phyloP scores from a whole-genome alignment of 2,113 vertebrate species.

The Ariopsis seemanni region DNA sequence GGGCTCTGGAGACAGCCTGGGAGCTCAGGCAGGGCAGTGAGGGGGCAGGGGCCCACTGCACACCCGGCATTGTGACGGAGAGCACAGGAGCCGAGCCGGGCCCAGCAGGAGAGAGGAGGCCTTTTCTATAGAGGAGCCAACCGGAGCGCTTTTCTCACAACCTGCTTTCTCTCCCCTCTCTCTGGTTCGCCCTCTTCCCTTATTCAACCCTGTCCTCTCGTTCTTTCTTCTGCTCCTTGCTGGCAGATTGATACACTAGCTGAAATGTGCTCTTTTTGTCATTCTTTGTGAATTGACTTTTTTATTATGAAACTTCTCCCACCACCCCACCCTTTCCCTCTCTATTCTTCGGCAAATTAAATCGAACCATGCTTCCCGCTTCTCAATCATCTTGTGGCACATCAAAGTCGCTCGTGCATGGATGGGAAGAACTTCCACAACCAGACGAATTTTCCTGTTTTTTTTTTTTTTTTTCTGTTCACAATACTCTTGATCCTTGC shows the following conservation, averaged over 20 bases:
- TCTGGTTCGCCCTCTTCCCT: constrained; percentile 47
- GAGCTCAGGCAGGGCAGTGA: constrained; percentile 69
- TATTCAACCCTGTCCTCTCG: constrained; percentile 39
- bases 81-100: constrained; percentile 72
- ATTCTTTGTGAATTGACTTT: constrained; percentile 61
- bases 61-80: constrained; percentile 63
- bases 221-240: constrained; percentile 49
- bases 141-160: constrained; percentile 75
- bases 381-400: constrained; percentile 71
- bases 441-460: constrained; percentile 69
- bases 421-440: constrained; percentile 60
- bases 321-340: constrained; percentile 49
- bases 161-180: constrained; percentile 59
- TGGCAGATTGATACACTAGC: constrained; percentile 71
- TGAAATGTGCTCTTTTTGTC: constrained; percentile 70
- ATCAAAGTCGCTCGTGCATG: constrained; percentile 71
- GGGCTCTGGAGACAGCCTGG: constrained; percentile 68
- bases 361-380: constrained; percentile 65
- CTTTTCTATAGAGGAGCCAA: constrained; percentile 74
- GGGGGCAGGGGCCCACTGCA: constrained; percentile 59
- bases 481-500: constrained; percentile 67
- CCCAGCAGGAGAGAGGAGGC: constrained; percentile 72
- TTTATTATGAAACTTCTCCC: constrained; percentile 61
- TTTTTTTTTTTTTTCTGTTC: constrained; percentile 57
- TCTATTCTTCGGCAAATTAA: constrained; percentile 67